phyloP scores from a whole-genome alignment of 2,797 vertebrate genomes.

The Bovichtus diacanthus region DNA sequence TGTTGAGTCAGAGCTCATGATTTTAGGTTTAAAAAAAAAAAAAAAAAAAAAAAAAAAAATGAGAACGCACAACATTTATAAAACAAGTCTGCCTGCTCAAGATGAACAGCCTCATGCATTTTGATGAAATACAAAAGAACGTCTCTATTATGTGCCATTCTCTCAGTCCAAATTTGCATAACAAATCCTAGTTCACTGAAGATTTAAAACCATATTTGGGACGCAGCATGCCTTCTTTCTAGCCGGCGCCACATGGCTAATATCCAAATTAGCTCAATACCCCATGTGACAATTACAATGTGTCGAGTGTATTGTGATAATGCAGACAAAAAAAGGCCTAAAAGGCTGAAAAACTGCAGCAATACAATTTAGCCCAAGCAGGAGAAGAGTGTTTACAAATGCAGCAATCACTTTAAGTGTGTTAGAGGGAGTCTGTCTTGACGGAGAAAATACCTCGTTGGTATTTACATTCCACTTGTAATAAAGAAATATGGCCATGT shows the following conservation, averaged over 20 bases:
- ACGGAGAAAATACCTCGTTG: conserved; percentile 30
- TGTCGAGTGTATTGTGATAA: conserved; percentile 30
- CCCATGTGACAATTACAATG: conserved; percentile 34
- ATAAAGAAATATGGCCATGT: conserved; percentile 42
- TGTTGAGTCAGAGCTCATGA: background rate
- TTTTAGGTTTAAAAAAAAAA: no score
- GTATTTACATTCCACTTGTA: conserved; percentile 57
- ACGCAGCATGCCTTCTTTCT: conserved; percentile 1
- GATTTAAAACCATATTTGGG: conserved; percentile 36
- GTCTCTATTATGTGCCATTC: conserved; percentile 26
- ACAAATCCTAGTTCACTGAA: conserved; percentile 40
- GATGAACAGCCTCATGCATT: conserved; percentile 14
- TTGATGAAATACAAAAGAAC: conserved; percentile 29
- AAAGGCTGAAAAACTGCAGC: background rate
- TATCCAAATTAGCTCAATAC: conserved; percentile 35
- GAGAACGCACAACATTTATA: background rate
- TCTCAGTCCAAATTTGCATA: conserved; percentile 41
- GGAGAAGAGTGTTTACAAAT: conserved; percentile 29
- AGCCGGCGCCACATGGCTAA: conserved; percentile 1
- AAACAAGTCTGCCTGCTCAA: conserved; percentile 6
- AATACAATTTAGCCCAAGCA: background rate
- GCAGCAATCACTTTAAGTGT: conserved; percentile 24
- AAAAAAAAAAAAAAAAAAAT: no score
- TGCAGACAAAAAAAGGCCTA: conserved; percentile 16
- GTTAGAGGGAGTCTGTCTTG: conserved; percentile 41